phyloP scores from a whole-genome alignment of 1,140 invertebrate genomes.

The Drosophila oshimai region DNA sequence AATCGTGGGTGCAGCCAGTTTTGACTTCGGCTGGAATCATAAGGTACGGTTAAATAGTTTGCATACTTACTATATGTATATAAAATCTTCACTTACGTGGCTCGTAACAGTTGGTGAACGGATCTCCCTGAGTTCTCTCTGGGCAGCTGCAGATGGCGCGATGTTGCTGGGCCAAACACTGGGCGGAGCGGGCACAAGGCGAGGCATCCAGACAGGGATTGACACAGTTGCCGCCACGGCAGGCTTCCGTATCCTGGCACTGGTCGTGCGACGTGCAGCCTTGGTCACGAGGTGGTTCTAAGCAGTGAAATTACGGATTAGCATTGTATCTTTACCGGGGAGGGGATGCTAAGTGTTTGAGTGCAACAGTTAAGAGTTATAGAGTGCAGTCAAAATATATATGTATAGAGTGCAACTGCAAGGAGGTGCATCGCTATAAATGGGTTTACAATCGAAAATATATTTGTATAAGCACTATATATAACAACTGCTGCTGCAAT shows the following conservation, averaged over 20 bases:
- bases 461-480: constrained; percentile 27
- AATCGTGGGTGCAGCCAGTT: constrained; percentile 88
- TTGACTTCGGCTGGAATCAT: constrained; percentile 68
- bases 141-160: constrained; percentile 91
- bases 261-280: constrained; percentile 89
- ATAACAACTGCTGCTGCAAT: constrained; percentile 58
- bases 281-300: constrained; percentile 84
- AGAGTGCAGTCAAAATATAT: constrained; percentile 67
- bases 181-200: constrained; percentile 90
- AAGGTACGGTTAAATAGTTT: background rate
- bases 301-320: constrained; percentile 4
- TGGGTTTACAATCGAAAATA: background rate
- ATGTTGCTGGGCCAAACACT: constrained; percentile 90
- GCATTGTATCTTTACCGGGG: background rate
- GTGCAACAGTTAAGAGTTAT: constrained; percentile 70
- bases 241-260: constrained; percentile 89
- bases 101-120: constrained; percentile 90
- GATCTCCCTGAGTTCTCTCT: constrained; percentile 89
- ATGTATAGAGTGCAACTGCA: constrained; percentile 45
- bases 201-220: constrained; percentile 89
- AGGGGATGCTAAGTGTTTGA: background rate
- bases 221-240: constrained; percentile 88
- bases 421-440: constrained; percentile 33
- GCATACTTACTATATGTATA: too few species aligned
- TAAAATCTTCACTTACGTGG: constrained; percentile 66